Base-by-base conservation (phyloP, 2,797 vertebrate genomes). In the Paratrypauchen microcephalus region DNA sequence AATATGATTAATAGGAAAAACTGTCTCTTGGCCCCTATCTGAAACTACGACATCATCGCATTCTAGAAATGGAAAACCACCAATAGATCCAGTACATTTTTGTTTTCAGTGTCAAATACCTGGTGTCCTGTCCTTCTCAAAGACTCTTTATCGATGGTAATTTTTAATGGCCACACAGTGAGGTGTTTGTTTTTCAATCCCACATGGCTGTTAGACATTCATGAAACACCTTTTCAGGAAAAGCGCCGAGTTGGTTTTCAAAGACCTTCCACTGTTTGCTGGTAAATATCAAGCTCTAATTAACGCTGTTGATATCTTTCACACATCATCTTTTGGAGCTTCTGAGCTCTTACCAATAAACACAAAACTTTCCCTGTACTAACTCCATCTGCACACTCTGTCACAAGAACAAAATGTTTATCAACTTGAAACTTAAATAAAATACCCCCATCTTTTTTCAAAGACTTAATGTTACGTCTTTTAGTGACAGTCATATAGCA, bases 261-360 rank as follows among this genome's bases (percentile, higher is more conserved):
- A 84, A 92, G 79, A 72, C 56, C 59, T 84, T 86, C 88, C 90
- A 88, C 83, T 78, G 91, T 87, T 81, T 83, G 50, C 58, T 90
- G 91, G 79, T 90, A 94, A 91, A 92, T 93, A 93, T 89, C 88
- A 90, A 72, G 79, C 83, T 78, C 87, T 91, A 88, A 87, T 92
- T 89, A 91, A 81, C 63, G 65, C 79, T 87, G 80, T 88, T 90
- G 87, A 77, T 86, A 81, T 70, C 76, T 73, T 76, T 79, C 60
- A 68, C 72, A 21, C 76, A 69, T 83, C 78, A 66, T 80, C 75
- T 77, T 86, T 78, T 83, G 73, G 84, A 73, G 67, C 69, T 77
- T 83, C 75, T 74, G 60, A 74, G 66, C 71, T 55, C 69, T 77
- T 65, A 72, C 58, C 19, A 62, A 72, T 77, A 70, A 83, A 74